Percentiles rank a stretch among this genome's conserved stretches.
Evolutionary conservation across 2,888 invertebrate genomes (phyloP).

Genomic region (Tetranychus truncatus): DNA sequence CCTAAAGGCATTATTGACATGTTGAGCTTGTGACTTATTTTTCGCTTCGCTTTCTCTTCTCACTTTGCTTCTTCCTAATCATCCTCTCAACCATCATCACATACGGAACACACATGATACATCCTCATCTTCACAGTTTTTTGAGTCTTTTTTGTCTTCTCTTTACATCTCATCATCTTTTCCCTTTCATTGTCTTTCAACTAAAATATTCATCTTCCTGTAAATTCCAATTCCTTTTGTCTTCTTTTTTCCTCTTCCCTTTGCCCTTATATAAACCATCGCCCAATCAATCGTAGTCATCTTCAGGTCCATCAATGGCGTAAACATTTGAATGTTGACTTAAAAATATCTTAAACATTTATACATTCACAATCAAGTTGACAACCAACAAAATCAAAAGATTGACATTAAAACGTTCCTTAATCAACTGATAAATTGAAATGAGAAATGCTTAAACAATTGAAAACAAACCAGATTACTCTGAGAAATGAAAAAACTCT

Average conservation of each 20-base stretch:
- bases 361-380: no score
- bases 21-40: neutral
- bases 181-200: neutral
- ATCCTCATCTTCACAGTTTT: slow-evolving; percentile 6
- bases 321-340: neutral
- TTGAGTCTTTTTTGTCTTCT: slow-evolving; percentile 6
- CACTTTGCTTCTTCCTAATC: neutral
- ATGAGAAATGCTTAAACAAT: no score
- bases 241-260: neutral
- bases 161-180: slow-evolving; percentile 5
- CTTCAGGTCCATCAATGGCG: neutral
- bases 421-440: no score
- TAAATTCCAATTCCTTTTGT: neutral
- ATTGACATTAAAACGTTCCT: no score
- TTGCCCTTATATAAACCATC: neutral
- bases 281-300: neutral
- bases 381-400: no score
- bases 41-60: no score
- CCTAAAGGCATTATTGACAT: neutral
- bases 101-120: neutral
- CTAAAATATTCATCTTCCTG: neutral
- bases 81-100: neutral
- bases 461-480: no score
- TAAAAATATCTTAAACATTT: no score
- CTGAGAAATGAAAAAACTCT: no score